Evolutionary conservation across 2,113 vertebrate species (phyloP).

Genomic region (Pithys albifrons): DNA sequence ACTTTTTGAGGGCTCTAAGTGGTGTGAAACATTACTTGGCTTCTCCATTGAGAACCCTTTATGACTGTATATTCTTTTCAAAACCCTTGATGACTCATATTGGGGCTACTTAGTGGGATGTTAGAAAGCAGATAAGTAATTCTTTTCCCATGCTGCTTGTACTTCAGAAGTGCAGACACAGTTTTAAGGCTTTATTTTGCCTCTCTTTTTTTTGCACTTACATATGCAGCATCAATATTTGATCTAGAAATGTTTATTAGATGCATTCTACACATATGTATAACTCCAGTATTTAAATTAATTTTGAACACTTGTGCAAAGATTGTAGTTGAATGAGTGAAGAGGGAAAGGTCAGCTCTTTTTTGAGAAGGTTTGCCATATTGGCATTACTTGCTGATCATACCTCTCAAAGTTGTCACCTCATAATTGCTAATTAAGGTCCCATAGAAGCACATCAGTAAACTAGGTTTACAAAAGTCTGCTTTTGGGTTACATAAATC

Average conservation of each 20-base stretch:
- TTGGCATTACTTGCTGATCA: background rate
- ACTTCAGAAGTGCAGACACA: background rate
- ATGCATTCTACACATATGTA: background rate
- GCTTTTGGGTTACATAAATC: background rate
- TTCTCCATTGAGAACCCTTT: background rate
- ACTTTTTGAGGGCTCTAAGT: background rate
- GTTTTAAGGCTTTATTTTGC: slow-evolving; percentile 3
- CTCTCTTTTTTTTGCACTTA: background rate
- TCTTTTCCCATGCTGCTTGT: background rate
- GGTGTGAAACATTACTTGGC: background rate
- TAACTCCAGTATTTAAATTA: background rate
- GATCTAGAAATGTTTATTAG: background rate
- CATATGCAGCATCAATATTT: background rate
- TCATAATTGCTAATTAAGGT: background rate
- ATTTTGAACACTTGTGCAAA: background rate
- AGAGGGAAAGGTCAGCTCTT: background rate
- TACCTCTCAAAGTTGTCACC: background rate
- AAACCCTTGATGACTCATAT: background rate
- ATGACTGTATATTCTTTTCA: background rate
- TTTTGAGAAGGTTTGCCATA: background rate
- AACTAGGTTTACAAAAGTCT: background rate
- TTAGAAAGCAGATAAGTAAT: slow-evolving; percentile 4
- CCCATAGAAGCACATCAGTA: background rate
- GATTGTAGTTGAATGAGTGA: background rate
- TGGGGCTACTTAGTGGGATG: background rate